A percentile compares a stretch with the other conserved stretches of the same genome.
Evolutionary conservation across 2,113 vertebrate genomes (phyloP).

Genomic region (Mohoua ochrocephala): DNA sequence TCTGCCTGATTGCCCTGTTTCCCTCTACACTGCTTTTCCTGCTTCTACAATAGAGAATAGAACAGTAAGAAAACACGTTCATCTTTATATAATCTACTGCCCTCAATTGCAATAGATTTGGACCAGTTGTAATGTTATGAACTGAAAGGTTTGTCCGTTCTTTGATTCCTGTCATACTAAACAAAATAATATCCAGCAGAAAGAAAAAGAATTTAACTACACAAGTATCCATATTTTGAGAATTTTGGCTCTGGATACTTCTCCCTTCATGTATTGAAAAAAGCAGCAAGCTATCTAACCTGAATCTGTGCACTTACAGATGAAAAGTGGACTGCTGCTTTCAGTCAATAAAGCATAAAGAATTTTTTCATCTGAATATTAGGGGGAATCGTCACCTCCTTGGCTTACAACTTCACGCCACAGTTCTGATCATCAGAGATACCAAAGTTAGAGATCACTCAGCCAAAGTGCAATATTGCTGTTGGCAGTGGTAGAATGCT

Average conservation of each 20-base stretch:
- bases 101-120: not conserved
- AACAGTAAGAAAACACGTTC: not conserved
- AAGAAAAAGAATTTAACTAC: not conserved
- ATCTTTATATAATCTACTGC: not conserved
- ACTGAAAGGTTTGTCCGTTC: not conserved
- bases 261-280: not conserved
- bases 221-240: not conserved
- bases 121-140: not conserved
- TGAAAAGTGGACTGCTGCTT: not conserved
- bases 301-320: not conserved
- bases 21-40: not conserved
- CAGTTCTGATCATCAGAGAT: not conserved
- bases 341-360: not conserved
- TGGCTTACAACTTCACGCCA: not conserved
- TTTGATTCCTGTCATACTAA: not conserved
- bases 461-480: not conserved
- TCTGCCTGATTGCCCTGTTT: not conserved
- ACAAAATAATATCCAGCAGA: not conserved
- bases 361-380: not conserved
- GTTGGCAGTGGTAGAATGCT: not conserved
- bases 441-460: not conserved
- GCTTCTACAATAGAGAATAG: not conserved
- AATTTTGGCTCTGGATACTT: not conserved
- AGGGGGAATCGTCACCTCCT: not conserved
- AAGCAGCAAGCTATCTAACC: not conserved